A percentile compares a stretch with the other conserved stretches of the same genome.
phyloP scores from a whole-genome alignment of 1,140 invertebrate species.

The Amyelois transitella region DNA sequence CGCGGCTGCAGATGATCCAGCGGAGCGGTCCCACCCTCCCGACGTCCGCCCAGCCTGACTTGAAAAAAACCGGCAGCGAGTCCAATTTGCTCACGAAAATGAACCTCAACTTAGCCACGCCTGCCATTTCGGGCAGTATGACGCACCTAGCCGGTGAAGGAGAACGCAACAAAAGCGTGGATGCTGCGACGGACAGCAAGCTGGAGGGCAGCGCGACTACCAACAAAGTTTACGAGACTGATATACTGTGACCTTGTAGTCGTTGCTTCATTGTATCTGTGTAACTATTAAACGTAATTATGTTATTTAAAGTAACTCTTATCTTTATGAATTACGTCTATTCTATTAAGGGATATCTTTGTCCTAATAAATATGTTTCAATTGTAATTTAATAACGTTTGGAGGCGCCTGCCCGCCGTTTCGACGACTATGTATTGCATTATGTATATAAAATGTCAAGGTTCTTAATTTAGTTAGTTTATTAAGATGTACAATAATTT shows the following conservation, averaged over 20 bases:
- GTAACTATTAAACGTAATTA: slow-evolving; percentile 20
- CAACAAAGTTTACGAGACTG: slow-evolving; percentile 90
- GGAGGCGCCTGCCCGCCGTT: background rate
- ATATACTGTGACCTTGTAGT: slow-evolving; percentile 83
- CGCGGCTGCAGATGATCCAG: slow-evolving; percentile 88
- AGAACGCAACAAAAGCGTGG: slow-evolving; percentile 22
- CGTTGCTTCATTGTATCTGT: slow-evolving; percentile 40
- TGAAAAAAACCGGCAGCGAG: slow-evolving; percentile 93
- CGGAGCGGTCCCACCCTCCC: slow-evolving; percentile 81
- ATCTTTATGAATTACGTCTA: too few species aligned
- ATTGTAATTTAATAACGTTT: too few species aligned
- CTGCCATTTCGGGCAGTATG: slow-evolving; percentile 56
- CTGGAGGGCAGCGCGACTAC: slow-evolving; percentile 41
- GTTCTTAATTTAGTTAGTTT: slow-evolving; percentile 4
- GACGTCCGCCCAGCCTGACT: slow-evolving; percentile 76
- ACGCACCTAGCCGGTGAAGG: slow-evolving; percentile 51
- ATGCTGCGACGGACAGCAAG: slow-evolving; percentile 20
- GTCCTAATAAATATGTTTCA: too few species aligned
- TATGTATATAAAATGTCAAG: background rate
- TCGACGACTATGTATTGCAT: background rate
- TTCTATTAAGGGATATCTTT: too few species aligned
- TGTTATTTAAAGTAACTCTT: slow-evolving; percentile 2
- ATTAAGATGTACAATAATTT: background rate
- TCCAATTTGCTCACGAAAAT: slow-evolving; percentile 91
- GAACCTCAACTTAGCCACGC: slow-evolving; percentile 79